Base-by-base conservation (phyloP, 2,113 vertebrate species). In the Propithecus coquereli region DNA sequence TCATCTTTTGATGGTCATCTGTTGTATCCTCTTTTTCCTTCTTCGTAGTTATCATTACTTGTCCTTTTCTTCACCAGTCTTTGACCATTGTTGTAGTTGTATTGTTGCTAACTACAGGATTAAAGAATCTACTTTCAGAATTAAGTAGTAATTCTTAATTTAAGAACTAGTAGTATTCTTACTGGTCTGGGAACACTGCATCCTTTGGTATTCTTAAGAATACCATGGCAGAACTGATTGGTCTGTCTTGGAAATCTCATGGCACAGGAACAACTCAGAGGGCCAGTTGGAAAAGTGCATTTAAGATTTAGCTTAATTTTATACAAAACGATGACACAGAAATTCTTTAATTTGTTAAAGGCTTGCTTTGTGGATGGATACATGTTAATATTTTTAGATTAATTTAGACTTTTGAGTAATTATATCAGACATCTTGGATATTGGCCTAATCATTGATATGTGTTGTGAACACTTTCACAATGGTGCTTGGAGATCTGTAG, bases 221-320 rank as follows among this genome's bases (percentile, higher is more conserved):
- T 90, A 63, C 27, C 20, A 16, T 17, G 45, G 52, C 63, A 87
- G 70, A 92, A 90, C 61, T 77, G 84, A 27, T 43, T 59, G 23
- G 63, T 90, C n/a, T 90, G 40, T 94, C 9, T 22, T 97, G 74
- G 57, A 13, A 80, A 43, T 81, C 63, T 54, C 30, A 17, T 45
- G 63, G 61, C n/a, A 37, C 59, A 86, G 43, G 59, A 89, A 59
- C 68, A 70, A 88, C 54, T 73, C 11, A 59, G 20, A 73, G 23
- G 81, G 22, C 13, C 77, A 65, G 3, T 85, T 94, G 59, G 61
- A 94, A 90, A 74, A 82, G 23, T 95, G 40, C 9, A 12, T 66
- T 85, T 8, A 90, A 59, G 47, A 90, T 91, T 95, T 94, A 92
- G 70, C 52, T 74, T 94, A 77, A 82, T 52, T 97, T 94, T 65